Base-by-base conservation (phyloP, 2,888 invertebrate genomes). In the Andrena chrysosceles region DNA sequence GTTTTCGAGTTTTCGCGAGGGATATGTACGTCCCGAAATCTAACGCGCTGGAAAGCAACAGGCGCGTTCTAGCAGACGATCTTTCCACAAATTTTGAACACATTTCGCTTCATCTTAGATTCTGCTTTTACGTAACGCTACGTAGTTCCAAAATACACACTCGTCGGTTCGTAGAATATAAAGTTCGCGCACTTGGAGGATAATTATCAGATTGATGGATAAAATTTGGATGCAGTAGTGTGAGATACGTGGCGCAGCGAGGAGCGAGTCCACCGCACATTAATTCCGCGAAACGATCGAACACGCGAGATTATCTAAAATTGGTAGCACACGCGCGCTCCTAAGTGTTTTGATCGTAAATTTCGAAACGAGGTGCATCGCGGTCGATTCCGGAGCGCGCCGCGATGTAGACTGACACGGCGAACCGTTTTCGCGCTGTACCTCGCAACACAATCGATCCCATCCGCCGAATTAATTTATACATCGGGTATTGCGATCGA, bases 401-500 rank as follows among this genome's bases (percentile, higher is more conserved):
- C 16, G 56, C 78, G 60, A 62, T 63, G 69, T 69, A 56, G 56
- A 79, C 54, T 49, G 78, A 63, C 63, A 48, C 60, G 2, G 63
- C 10, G 54, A 54, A 56, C 31, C 4, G 64, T 66, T 71, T 60
- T 35, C 70, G 59, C 26, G 54, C 42, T 49, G 42, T 72, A 49
- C 33, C 59, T 79, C 74, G 69, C 73, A 70, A 66, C 74, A 63
- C 59, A 74, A 80, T 81, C 81, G 81, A 81, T 82, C 52, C 74
- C 74, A 66, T 71, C 60, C 59, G 23, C 62, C 75, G 75, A 81
- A 70, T 71, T 74, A 70, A 82, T 81, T 75, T 81, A 42, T 42
- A 33, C 81, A 71, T 75, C 54, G 64, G 7, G 48, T 66, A 42
- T 42, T 16, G 54, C 54, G 49, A 75, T 75, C 66, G 71, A 73